Evolutionary conservation across 2,113 vertebrate genomes (phyloP).

Genomic region (Trematocara variabile): DNA sequence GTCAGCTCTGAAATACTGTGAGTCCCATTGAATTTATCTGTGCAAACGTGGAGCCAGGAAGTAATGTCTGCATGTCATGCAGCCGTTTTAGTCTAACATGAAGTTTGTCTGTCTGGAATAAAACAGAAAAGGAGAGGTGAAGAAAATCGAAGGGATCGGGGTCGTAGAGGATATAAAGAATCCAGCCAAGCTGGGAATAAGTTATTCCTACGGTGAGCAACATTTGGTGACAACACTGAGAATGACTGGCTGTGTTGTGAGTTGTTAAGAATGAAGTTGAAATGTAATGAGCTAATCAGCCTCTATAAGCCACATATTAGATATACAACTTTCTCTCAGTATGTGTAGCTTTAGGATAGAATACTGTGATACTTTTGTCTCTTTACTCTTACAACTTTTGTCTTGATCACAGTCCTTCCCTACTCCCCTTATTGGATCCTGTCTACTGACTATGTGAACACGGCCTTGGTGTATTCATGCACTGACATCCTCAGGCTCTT

Average conservation of each 20-base stretch:
- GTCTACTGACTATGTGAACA: conserved; percentile 86
- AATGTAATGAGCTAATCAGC: neutral
- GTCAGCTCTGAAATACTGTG: conserved; percentile 74
- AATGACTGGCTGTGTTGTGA: neutral
- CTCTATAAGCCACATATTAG: neutral
- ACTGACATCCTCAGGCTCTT: conserved; percentile 83
- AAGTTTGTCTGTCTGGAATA: conserved; percentile 1
- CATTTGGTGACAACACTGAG: neutral
- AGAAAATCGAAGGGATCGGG: conserved; percentile 78
- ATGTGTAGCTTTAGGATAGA: neutral
- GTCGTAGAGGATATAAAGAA: conserved; percentile 75
- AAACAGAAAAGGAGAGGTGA: conserved; percentile 74
- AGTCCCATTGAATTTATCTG: conserved; percentile 30
- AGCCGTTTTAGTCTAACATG: neutral
- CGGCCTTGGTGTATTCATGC: conserved; percentile 87
- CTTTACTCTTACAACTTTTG: neutral
- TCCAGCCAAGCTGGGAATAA: conserved; percentile 85
- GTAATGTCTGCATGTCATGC: neutral
- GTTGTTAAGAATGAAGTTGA: neutral
- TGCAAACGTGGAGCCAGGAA: neutral
- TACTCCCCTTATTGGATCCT: conserved; percentile 87
- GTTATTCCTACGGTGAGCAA: conserved; percentile 82
- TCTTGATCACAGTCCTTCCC: conserved; percentile 76
- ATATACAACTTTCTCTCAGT: neutral
- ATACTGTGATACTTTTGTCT: neutral